These are phyloP conservation scores for Heliangelus exortis DNA, from an alignment of 2,797 vertebrate genomes.

Conservation along the genomic window DNA sequence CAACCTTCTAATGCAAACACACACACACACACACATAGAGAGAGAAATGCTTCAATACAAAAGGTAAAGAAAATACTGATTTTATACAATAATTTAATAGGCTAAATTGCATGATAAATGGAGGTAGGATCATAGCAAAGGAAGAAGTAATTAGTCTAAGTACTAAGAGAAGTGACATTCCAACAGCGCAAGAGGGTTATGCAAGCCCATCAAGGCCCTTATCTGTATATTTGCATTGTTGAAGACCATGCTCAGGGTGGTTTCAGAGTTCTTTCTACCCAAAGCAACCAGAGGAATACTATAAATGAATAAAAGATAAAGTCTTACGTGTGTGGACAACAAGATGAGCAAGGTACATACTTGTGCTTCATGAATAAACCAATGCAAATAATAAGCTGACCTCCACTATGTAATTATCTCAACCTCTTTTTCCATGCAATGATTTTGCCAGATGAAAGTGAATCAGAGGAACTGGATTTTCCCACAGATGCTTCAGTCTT, in stretches of 20 bases:
- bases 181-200: not conserved
- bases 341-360: not conserved
- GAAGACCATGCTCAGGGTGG: not conserved
- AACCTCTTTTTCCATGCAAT: not conserved
- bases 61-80: not conserved
- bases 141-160: not conserved
- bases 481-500: not conserved
- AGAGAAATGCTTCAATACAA: not conserved
- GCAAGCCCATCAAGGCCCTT: not conserved
- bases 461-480: constrained; percentile 23
- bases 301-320: constrained; percentile 15
- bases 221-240: not conserved
- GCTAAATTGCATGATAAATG: not conserved
- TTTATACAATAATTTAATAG: not conserved
- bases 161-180: not conserved
- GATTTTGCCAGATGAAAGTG: constrained; percentile 18
- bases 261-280: not conserved
- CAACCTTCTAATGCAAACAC: not conserved
- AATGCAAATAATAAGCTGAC: constrained; percentile 14
- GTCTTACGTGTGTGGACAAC: not conserved
- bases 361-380: constrained; percentile 10
- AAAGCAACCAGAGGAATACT: not conserved
- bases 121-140: not conserved
- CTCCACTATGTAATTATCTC: constrained; percentile 15
- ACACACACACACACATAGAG: fast-evolving